These are phyloP conservation scores for Chironomus striatipennis DNA, from an alignment of 1,140 invertebrate genomes.

Conservation along the genomic window DNA sequence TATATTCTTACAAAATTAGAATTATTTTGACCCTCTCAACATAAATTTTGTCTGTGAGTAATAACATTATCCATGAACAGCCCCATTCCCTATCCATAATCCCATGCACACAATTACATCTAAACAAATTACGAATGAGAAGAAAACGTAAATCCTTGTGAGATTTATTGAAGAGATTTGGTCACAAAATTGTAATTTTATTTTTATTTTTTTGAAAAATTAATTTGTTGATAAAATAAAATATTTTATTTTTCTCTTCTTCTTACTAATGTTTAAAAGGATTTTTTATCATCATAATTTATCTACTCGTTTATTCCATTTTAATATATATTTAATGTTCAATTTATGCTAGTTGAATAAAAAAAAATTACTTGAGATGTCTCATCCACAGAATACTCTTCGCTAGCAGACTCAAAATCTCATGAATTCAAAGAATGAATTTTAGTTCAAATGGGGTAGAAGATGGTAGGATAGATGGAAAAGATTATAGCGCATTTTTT, in stretches of 20 bases:
- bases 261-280: background rate
- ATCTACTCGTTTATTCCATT: background rate
- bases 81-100: too few relatives aligned
- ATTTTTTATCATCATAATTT: too few relatives aligned
- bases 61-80: too few relatives aligned
- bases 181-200: background rate
- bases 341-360: background rate
- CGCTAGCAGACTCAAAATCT: background rate
- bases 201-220: background rate
- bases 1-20: too few relatives aligned
- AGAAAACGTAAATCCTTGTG: background rate
- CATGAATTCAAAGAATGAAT: background rate
- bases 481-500: too few relatives aligned
- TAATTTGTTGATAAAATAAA: background rate
- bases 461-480: too few relatives aligned
- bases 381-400: background rate
- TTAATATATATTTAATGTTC: slow-evolving; percentile 4
- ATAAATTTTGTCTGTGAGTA: too few relatives aligned
- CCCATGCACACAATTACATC: too few relatives aligned
- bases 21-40: too few relatives aligned
- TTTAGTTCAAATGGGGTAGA: background rate
- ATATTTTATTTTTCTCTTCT: background rate
- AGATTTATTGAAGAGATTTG: background rate
- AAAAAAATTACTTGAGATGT: slow-evolving; percentile 2
- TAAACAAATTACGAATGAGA: too few relatives aligned